Evolutionary conservation across 2,797 vertebrate species (phyloP).

Genomic region (Sebastolobus altivelis): DNA sequence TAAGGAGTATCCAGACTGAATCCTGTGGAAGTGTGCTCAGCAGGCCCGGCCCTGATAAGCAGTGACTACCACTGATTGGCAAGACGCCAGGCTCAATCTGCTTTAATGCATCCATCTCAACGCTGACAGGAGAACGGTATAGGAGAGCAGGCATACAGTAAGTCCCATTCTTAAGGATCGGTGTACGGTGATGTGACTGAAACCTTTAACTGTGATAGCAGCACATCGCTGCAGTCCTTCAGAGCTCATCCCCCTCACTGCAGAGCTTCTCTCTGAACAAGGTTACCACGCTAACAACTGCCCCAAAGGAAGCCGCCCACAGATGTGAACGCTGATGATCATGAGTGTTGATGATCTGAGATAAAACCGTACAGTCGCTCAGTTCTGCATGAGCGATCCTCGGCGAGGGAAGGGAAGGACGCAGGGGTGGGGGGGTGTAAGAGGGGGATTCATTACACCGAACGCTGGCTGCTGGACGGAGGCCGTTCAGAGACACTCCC

Average conservation of each 20-base stretch:
- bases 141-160: constrained; percentile 28
- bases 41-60: constrained; percentile 69
- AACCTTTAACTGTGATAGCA: constrained; percentile 50
- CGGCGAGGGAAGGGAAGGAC: constrained; percentile 23
- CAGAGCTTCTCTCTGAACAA: constrained; percentile 43
- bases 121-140: constrained; percentile 33
- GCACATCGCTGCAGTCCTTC: constrained; percentile 19
- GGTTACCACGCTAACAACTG: constrained; percentile 45
- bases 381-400: constrained; percentile 71
- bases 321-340: constrained; percentile 76
- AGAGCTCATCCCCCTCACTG: constrained; percentile 26
- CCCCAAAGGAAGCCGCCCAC: constrained; percentile 71
- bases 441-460: constrained; percentile 52
- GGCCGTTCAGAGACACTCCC: constrained; percentile 38
- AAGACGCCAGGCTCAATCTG: constrained; percentile 53
- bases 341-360: constrained; percentile 76
- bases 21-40: constrained; percentile 43
- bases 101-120: constrained; percentile 49
- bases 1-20: constrained; percentile 37
- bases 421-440: constrained; percentile 5
- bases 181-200: constrained; percentile 38
- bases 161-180: constrained; percentile 32
- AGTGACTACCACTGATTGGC: constrained; percentile 46
- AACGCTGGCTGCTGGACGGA: constrained; percentile 41
- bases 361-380: constrained; percentile 73